Percentiles rank a stretch among this genome's conserved stretches.
Evolutionary conservation across 2,113 vertebrate genomes (phyloP).

Genomic region (Thalassarche chlororhynchos): DNA sequence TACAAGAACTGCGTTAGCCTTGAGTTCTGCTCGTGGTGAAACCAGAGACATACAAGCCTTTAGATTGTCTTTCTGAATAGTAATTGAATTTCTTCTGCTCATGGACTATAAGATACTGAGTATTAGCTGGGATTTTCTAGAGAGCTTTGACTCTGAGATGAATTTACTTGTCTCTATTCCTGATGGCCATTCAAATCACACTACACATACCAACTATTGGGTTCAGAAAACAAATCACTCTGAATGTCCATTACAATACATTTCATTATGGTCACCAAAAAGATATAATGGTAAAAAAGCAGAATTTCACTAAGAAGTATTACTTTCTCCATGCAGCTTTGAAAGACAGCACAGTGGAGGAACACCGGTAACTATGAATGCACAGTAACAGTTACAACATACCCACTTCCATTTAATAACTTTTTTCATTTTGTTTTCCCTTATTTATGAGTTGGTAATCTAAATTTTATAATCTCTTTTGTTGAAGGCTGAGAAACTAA

Average conservation of each 20-base stretch:
- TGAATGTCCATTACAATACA: not conserved
- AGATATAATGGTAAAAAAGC: not conserved
- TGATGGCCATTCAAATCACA: not conserved
- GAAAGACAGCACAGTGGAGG: fast-evolving
- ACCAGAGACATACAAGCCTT: not conserved
- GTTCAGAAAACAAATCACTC: not conserved
- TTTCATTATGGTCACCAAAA: not conserved
- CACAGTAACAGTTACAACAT: not conserved
- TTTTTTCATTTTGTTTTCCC: not conserved
- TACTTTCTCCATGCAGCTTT: not conserved
- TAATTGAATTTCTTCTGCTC: not conserved
- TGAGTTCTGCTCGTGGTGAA: not conserved
- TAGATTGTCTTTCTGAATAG: not conserved
- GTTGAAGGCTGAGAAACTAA: not conserved
- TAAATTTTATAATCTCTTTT: not conserved
- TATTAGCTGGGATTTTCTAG: not conserved
- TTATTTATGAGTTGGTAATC: not conserved
- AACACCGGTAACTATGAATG: not conserved
- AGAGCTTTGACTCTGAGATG: not conserved
- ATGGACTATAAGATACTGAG: not conserved
- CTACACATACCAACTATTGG: fast-evolving
- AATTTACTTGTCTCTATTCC: not conserved
- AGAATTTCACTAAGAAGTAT: not conserved
- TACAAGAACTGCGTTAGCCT: not conserved
- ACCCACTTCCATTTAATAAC: not conserved